These are phyloP conservation scores for Cephus nigrinus DNA, from an alignment of 2,888 invertebrate genomes.

Conservation along the genomic window DNA sequence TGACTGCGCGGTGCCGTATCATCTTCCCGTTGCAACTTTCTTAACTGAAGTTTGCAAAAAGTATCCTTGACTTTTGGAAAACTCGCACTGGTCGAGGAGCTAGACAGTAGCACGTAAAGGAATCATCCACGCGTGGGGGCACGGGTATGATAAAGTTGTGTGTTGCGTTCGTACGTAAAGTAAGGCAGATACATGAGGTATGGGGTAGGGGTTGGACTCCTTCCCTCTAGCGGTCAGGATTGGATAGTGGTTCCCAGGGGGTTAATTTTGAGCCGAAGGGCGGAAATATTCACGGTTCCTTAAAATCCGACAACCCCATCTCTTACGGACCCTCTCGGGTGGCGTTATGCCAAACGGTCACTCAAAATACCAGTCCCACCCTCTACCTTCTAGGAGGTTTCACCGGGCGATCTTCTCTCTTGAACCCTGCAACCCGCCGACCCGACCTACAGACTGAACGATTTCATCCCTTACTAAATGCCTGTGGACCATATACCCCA, in stretches of 20 bases:
- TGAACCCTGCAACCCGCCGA: conserved; percentile 34
- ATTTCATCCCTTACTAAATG: too few species aligned
- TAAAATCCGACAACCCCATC: conserved; percentile 58
- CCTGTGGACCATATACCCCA: neutral
- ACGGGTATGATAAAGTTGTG: conserved; percentile 43
- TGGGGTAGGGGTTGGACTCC: conserved; percentile 18
- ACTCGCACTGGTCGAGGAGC: neutral
- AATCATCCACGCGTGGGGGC: neutral
- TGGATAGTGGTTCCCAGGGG: conserved; percentile 55
- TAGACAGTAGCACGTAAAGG: neutral
- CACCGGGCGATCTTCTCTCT: conserved; percentile 38
- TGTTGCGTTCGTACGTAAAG: conserved; percentile 38
- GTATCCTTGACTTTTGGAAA: neutral
- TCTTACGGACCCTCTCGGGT: conserved; percentile 54
- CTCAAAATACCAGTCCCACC: conserved; percentile 50
- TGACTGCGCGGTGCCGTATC: neutral
- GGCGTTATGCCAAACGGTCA: conserved; percentile 61
- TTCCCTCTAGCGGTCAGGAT: conserved; percentile 31
- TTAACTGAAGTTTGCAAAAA: neutral
- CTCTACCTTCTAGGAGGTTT: conserved; percentile 29
- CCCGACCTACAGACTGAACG: neutral
- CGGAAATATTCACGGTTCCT: conserved; percentile 63
- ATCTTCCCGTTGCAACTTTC: neutral
- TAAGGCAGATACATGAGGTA: conserved; percentile 31
- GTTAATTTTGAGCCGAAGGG: conserved; percentile 58